Conservation (phyloP, 1,140 invertebrate genomes). For the Neodiprion pinetum region DNA sequence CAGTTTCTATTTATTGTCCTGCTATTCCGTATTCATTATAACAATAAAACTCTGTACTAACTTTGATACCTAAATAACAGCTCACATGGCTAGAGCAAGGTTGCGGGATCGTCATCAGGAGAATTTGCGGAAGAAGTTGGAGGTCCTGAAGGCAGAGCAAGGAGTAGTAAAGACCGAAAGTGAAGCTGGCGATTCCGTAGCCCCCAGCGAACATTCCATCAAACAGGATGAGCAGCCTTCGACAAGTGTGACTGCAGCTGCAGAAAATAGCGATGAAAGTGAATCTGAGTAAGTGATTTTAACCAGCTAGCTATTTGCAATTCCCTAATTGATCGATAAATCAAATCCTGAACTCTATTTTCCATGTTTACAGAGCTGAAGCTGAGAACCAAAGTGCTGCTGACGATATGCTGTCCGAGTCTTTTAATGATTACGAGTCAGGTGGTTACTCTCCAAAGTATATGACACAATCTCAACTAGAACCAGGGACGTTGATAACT, state of each 20-base stretch:
- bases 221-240: conserved; percentile 36
- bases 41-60: conserved; percentile 6
- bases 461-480: conserved; percentile 72
- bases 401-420: conserved; percentile 67
- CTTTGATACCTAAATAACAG: conserved; percentile 55
- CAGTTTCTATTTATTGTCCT: conserved; percentile 24
- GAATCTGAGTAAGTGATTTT: conserved; percentile 42
- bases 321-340: background rate
- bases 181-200: conserved; percentile 41
- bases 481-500: conserved; percentile 83
- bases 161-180: conserved; percentile 65
- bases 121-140: conserved; percentile 88
- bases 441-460: conserved; percentile 88
- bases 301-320: background rate
- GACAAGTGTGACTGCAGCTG: conserved; percentile 30
- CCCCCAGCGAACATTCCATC: conserved; percentile 29
- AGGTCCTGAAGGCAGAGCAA: conserved; percentile 89
- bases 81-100: conserved; percentile 92
- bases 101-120: conserved; percentile 92
- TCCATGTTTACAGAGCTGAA: conserved; percentile 44
- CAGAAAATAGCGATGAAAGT: conserved; percentile 46
- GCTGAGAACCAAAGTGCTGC: conserved; percentile 52
- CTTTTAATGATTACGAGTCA: conserved; percentile 75
- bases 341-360: background rate
- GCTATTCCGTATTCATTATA: conserved; percentile 11